phyloP scores from a whole-genome alignment of 1,140 invertebrate species.

The Pachypsylla venusta region DNA sequence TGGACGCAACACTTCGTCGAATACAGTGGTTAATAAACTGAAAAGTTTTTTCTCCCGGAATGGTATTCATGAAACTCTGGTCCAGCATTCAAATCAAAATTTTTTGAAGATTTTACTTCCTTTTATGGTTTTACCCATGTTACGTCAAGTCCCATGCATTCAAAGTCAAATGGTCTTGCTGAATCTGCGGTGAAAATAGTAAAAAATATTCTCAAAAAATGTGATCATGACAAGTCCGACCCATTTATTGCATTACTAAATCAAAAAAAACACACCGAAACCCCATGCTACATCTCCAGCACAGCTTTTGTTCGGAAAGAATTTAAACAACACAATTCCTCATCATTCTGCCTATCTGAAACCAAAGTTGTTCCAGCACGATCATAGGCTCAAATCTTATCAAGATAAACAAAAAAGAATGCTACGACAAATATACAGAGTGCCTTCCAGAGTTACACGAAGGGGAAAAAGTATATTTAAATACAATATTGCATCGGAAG shows the following conservation, averaged over 20 bases:
- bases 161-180: slow-evolving; percentile 17
- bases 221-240: background rate
- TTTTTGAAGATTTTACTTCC: slow-evolving; percentile 15
- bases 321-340: too few species aligned
- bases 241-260: slow-evolving; percentile 8
- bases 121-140: slow-evolving; percentile 10
- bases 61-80: slow-evolving; percentile 24
- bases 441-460: too few species aligned
- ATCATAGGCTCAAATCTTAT: too few species aligned
- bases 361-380: too few species aligned
- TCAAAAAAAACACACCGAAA: slow-evolving; percentile 10
- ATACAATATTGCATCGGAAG: too few species aligned
- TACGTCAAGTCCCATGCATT: slow-evolving; percentile 14
- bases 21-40: slow-evolving; percentile 32
- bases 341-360: too few species aligned
- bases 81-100: slow-evolving; percentile 14
- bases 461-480: too few species aligned
- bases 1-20: background rate
- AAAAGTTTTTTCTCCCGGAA: slow-evolving; percentile 25
- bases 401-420: too few species aligned
- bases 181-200: slow-evolving; percentile 14
- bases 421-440: too few species aligned
- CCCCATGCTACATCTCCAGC: background rate
- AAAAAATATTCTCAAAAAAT: slow-evolving; percentile 17
- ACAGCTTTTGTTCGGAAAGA: background rate